phyloP scores from a whole-genome alignment of 2,113 vertebrate species.

The Chrysochloris asiatica region DNA sequence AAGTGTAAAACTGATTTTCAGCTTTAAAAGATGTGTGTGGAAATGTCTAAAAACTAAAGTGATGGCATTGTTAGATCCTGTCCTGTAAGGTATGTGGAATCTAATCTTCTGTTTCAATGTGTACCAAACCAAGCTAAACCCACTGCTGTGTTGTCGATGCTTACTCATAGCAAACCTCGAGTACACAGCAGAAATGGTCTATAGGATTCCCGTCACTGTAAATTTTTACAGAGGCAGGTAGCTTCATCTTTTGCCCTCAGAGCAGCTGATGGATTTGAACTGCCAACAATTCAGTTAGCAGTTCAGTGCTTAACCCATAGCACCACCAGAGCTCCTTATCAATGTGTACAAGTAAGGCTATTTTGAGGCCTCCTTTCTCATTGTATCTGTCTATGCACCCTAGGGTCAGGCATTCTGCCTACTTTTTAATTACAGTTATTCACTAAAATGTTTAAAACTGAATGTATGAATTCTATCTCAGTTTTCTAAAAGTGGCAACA shows the following conservation, averaged over 20 bases:
- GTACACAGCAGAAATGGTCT: neutral
- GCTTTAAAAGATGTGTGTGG: neutral
- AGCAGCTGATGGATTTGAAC: too few species aligned
- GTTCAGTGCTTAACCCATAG: too few species aligned
- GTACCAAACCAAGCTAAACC: too few species aligned
- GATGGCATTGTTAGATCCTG: neutral
- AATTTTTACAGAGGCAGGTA: too few species aligned
- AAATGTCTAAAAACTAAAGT: constrained; percentile 24
- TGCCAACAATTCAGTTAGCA: too few species aligned
- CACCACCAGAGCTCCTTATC: too few species aligned
- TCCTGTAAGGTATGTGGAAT: neutral
- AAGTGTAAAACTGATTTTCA: neutral
- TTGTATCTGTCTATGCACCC: neutral
- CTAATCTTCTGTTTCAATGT: neutral
- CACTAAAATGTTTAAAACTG: neutral
- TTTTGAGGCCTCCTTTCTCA: neutral
- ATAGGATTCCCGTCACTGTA: too few species aligned
- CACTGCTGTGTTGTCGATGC: too few species aligned
- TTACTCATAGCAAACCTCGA: too few species aligned
- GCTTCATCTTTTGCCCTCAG: too few species aligned
- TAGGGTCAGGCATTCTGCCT: neutral
- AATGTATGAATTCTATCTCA: neutral
- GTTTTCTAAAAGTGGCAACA: neutral
- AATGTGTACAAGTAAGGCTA: too few species aligned
- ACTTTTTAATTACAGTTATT: neutral